phyloP scores from a whole-genome alignment of 2,888 invertebrate genomes.

The Drosophila antonietae region DNA sequence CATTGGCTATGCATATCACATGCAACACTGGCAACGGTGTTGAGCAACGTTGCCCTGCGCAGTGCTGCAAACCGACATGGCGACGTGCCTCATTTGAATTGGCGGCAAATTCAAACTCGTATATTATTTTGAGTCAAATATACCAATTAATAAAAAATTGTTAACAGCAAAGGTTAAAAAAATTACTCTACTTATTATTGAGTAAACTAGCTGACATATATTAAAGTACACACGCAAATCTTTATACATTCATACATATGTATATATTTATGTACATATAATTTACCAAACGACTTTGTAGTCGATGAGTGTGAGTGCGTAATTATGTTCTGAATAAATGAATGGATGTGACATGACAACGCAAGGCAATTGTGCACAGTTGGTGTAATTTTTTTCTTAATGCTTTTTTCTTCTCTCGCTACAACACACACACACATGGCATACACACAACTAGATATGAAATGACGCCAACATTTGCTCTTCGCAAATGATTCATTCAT shows the following conservation, averaged over 20 bases:
- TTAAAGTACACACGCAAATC: not conserved
- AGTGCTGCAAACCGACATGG: slow-evolving; percentile 19
- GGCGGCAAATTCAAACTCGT: slow-evolving; percentile 30
- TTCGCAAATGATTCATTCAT: slow-evolving; percentile 76
- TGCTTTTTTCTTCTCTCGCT: slow-evolving; percentile 6
- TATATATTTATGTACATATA: not conserved
- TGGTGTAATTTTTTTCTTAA: slow-evolving; percentile 8
- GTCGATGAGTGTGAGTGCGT: slow-evolving; percentile 1
- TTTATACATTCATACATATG: too few relatives aligned
- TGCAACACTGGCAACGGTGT: slow-evolving; percentile 40
- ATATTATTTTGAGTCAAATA: not conserved
- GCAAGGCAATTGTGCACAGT: slow-evolving; percentile 36
- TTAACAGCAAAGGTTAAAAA: not conserved
- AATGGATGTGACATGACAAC: slow-evolving; percentile 36
- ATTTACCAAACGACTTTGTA: not conserved
- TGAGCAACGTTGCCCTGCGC: slow-evolving; percentile 8
- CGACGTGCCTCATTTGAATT: not conserved
- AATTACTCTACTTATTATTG: not conserved
- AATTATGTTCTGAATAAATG: slow-evolving; percentile 53
- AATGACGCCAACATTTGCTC: slow-evolving; percentile 75
- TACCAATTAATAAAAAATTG: not conserved
- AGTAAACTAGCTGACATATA: not conserved
- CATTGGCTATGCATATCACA: not conserved
- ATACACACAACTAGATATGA: slow-evolving; percentile 37
- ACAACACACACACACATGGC: slow-evolving; percentile 2